phyloP scores from a whole-genome alignment of 2,888 invertebrate species.

The Diogma glabrata region DNA sequence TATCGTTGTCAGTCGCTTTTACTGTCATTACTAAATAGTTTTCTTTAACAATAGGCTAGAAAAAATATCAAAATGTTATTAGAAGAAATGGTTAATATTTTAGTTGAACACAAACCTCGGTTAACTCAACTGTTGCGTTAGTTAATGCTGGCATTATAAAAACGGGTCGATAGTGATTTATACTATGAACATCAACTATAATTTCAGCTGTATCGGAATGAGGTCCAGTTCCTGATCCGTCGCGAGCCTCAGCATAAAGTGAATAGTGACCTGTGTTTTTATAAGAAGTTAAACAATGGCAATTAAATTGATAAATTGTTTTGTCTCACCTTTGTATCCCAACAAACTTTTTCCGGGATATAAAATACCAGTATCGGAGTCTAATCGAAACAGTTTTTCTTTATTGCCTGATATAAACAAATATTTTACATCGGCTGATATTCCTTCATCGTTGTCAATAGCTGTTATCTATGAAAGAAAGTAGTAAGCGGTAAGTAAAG shows the following conservation, averaged over 20 bases:
- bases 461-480: slow-evolving; percentile 60
- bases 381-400: slow-evolving; percentile 58
- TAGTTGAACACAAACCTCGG: no score
- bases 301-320: background rate
- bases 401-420: slow-evolving; percentile 56
- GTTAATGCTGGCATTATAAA: slow-evolving; percentile 66
- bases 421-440: slow-evolving; percentile 66
- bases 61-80: slow-evolving; percentile 6
- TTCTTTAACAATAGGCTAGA: slow-evolving; percentile 19
- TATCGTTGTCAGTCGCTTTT: slow-evolving; percentile 69
- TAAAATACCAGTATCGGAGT: slow-evolving; percentile 66
- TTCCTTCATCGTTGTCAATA: slow-evolving; percentile 66
- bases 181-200: slow-evolving; percentile 61
- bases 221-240: slow-evolving; percentile 55
- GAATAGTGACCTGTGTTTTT: slow-evolving; percentile 36
- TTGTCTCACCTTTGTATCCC: slow-evolving; percentile 40
- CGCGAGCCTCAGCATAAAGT: slow-evolving; percentile 62
- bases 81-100: slow-evolving; percentile 17
- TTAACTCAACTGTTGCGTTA: slow-evolving; percentile 67
- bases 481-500: slow-evolving; percentile 17
- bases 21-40: slow-evolving; percentile 70
- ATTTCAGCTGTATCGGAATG: slow-evolving; percentile 58
- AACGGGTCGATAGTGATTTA: slow-evolving; percentile 71
- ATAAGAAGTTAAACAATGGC: background rate
- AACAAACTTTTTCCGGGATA: slow-evolving; percentile 62